These are phyloP conservation scores for Lytechinus pictus DNA, from an alignment of 35 echinoderm and acorn worm genomes.

Conservation along the genomic window DNA sequence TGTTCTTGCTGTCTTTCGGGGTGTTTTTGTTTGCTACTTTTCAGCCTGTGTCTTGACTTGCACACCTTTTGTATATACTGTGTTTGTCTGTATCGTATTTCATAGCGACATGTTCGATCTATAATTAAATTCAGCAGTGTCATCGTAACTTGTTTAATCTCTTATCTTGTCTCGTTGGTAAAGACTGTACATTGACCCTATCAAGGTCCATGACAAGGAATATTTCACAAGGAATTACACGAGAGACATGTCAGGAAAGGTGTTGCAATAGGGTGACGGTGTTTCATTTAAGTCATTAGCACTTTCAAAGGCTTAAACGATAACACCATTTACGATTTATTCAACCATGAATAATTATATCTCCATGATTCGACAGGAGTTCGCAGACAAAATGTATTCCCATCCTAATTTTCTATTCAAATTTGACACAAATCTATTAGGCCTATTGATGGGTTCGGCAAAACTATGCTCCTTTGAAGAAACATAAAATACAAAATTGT, in stretches of 20 bases:
- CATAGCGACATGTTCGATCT: background rate
- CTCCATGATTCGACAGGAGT: too few species aligned
- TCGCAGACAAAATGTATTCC: too few species aligned
- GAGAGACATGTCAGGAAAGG: background rate
- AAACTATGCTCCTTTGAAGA: too few species aligned
- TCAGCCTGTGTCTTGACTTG: background rate
- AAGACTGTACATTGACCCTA: background rate
- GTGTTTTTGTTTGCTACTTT: background rate
- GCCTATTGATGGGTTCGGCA: too few species aligned
- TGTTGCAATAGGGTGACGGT: background rate
- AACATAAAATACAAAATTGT: too few species aligned
- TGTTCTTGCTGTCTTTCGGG: background rate
- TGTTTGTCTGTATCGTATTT: slow-evolving; percentile 4
- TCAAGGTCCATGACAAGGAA: background rate
- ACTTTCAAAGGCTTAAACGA: background rate
- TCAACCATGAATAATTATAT: too few species aligned
- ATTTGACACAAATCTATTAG: too few species aligned
- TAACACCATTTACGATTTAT: too few species aligned
- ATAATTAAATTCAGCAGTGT: background rate
- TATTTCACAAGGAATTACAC: background rate
- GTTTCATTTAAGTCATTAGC: background rate
- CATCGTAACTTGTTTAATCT: background rate
- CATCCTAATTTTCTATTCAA: too few species aligned
- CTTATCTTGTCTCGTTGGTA: background rate
- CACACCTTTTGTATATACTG: background rate